Conservation (phyloP, 23 tunicate species). For the Phallusia fumigata region DNA sequence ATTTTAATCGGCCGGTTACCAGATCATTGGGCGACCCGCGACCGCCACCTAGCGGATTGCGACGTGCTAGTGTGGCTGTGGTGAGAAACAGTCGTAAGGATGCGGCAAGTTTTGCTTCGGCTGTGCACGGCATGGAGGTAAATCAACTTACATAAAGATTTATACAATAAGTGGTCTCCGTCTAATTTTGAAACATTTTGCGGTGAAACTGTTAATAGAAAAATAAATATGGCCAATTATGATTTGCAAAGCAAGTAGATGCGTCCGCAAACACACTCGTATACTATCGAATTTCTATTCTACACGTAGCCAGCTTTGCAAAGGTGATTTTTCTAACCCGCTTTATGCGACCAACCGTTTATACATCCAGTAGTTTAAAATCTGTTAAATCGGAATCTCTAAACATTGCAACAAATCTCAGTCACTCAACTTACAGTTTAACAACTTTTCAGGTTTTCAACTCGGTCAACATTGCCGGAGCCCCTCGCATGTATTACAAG, state of each 20-base stretch:
- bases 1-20: slow-evolving; percentile 27
- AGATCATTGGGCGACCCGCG: slow-evolving; percentile 16
- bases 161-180: not conserved
- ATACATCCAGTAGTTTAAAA: too few relatives aligned
- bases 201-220: too few relatives aligned
- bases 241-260: too few relatives aligned
- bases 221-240: too few relatives aligned
- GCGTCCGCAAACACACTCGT: too few relatives aligned
- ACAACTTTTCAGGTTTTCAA: slow-evolving; percentile 67
- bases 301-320: too few relatives aligned
- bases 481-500: slow-evolving; percentile 87
- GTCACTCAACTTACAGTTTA: too few relatives aligned
- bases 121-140: slow-evolving; percentile 65
- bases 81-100: slow-evolving; percentile 21
- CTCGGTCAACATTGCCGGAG: slow-evolving; percentile 46
- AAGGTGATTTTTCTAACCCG: too few relatives aligned
- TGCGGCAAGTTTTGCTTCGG: slow-evolving; percentile 64
- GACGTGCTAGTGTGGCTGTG: slow-evolving; percentile 41
- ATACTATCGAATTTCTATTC: too few relatives aligned
- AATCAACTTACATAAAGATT: not conserved
- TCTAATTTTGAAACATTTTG: not conserved
- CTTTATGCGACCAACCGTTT: too few relatives aligned
- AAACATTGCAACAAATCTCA: too few relatives aligned
- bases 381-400: too few relatives aligned
- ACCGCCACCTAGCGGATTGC: slow-evolving; percentile 15